Percentiles rank a stretch among this genome's conserved stretches.
Evolutionary conservation across 2,888 invertebrate genomes (phyloP).

Genomic region (Dichetophora obliterata): DNA sequence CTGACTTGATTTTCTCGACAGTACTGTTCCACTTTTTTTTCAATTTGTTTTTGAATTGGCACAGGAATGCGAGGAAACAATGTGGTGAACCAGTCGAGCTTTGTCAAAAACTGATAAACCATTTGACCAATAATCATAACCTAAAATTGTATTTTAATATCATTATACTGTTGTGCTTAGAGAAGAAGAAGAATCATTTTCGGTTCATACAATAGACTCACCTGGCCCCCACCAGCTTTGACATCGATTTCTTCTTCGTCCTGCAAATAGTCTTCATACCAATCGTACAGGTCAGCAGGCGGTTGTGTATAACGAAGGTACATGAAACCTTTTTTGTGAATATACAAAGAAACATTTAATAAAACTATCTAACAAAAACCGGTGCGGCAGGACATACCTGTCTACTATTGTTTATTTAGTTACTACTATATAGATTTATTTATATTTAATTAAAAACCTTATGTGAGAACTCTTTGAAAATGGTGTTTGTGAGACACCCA

Average conservation of each 20-base stretch:
- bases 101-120: constrained; percentile 91
- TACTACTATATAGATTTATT: constrained; percentile 8
- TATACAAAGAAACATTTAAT: background rate
- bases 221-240: constrained; percentile 96
- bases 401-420: constrained; percentile 46
- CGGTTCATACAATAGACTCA: constrained; percentile 62
- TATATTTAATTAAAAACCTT: background rate
- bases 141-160: constrained; percentile 48
- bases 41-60: constrained; percentile 94
- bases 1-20: constrained; percentile 71
- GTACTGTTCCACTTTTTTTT: constrained; percentile 79
- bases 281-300: constrained; percentile 94
- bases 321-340: constrained; percentile 76
- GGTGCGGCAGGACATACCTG: constrained; percentile 38
- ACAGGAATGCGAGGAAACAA: constrained; percentile 99
- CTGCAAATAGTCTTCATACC: constrained; percentile 96
- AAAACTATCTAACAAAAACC: background rate
- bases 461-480: background rate
- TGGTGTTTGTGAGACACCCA: constrained; percentile 54
- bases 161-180: background rate
- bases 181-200: constrained; percentile 8
- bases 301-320: constrained; percentile 95
- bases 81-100: constrained; percentile 99
- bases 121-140: constrained; percentile 92
- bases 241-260: constrained; percentile 98